A percentile compares a stretch with the other conserved stretches of the same genome.
These are phyloP conservation scores for Mus spicilegus DNA, from an alignment of 2,113 vertebrate species.

Conservation along the genomic window DNA sequence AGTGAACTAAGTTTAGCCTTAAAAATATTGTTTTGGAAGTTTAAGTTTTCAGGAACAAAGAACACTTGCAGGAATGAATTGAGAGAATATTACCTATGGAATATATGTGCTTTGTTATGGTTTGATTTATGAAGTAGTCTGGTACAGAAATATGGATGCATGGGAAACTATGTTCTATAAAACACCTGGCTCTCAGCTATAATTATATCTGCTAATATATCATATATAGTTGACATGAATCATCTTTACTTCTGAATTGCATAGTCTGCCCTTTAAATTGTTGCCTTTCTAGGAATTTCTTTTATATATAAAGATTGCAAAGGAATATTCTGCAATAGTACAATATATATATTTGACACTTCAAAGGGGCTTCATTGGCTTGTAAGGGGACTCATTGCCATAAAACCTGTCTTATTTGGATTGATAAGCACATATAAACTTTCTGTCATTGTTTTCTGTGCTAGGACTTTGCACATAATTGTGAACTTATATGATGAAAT, in stretches of 20 bases:
- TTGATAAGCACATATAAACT: constrained; percentile 73
- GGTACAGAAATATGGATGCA: not conserved
- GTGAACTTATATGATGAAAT: constrained; percentile 70
- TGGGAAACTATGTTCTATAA: not conserved
- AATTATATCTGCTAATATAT: constrained; percentile 49
- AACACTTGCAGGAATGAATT: not conserved
- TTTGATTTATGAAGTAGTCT: not conserved
- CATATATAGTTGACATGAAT: not conserved
- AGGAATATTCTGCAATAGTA: constrained; percentile 55
- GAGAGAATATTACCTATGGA: not conserved
- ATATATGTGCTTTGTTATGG: not conserved
- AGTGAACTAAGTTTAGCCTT: not conserved
- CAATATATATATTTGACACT: constrained; percentile 58
- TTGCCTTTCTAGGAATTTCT: constrained; percentile 44
- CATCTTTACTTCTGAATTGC: not conserved
- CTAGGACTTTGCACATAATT: constrained; percentile 59
- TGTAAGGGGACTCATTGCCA: constrained; percentile 37
- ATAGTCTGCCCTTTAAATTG: constrained; percentile 37
- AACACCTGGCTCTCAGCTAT: not conserved
- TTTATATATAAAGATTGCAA: constrained; percentile 55
- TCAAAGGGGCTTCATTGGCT: constrained; percentile 54
- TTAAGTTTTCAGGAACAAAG: not conserved
- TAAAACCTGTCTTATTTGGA: constrained; percentile 74
- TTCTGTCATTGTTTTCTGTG: constrained; percentile 66
- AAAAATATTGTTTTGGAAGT: not conserved